These are phyloP conservation scores for Trematomus bernacchii DNA, from an alignment of 2,797 vertebrate genomes.

Conservation along the genomic window DNA sequence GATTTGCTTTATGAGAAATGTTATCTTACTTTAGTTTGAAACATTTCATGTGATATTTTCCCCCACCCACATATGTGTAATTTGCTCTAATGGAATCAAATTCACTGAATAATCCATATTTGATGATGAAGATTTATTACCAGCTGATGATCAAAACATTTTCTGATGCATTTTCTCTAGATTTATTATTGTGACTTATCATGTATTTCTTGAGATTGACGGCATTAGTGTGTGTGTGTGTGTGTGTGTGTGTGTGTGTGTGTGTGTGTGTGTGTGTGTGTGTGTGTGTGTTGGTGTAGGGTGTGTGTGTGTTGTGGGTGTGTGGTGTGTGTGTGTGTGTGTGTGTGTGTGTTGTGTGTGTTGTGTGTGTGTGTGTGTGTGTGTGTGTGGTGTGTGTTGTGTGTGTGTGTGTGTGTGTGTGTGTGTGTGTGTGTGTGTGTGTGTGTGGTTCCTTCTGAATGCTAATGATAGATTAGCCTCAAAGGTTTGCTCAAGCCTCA, in stretches of 20 bases:
- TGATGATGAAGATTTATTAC: not conserved
- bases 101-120: not conserved
- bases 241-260: too few species aligned
- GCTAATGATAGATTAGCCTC: constrained; percentile 78
- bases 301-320: too few species aligned
- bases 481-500: constrained; percentile 64
- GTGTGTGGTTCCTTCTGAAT: constrained; percentile 62
- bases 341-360: too few species aligned
- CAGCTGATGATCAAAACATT: not conserved
- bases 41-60: constrained; percentile 3
- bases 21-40: not conserved
- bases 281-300: too few species aligned
- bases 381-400: too few species aligned
- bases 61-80: not conserved
- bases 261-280: too few species aligned
- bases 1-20: not conserved
- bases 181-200: not conserved
- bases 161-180: not conserved
- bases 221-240: too few species aligned
- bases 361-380: too few species aligned
- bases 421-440: constrained; percentile 16
- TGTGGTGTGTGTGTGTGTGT: too few species aligned
- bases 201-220: too few species aligned
- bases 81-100: not conserved
- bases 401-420: not conserved